A percentile compares a stretch with the other conserved stretches of the same genome.
phyloP scores from a whole-genome alignment of 30 jellyfish, hydroid and myxozoan species.

The Turritopsis dohrnii region DNA sequence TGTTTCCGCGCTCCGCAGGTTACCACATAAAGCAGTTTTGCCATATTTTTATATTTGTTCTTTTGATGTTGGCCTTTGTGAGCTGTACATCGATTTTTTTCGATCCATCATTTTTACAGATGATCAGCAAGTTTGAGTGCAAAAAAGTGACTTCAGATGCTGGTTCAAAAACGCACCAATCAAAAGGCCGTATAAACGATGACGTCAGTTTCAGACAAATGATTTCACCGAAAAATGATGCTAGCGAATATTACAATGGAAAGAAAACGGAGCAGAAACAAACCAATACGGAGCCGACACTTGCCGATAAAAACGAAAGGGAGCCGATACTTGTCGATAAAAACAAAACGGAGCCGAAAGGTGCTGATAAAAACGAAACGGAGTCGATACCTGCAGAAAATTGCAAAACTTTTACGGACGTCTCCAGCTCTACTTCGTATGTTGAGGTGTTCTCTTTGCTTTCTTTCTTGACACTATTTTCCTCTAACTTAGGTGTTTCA shows the following conservation, averaged over 20 bases:
- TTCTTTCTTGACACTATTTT: not conserved
- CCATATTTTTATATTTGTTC: not conserved
- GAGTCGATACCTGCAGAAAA: not conserved
- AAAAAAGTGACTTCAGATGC: not conserved
- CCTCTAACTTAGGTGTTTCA: not conserved
- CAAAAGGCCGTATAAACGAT: not conserved
- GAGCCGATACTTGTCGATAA: not conserved
- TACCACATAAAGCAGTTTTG: not conserved
- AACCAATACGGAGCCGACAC: not conserved
- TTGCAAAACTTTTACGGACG: not conserved
- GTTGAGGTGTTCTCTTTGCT: not conserved
- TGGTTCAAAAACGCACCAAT: not conserved
- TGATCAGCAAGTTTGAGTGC: not conserved
- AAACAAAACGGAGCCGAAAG: not conserved
- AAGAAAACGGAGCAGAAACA: no score
- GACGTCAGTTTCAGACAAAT: not conserved
- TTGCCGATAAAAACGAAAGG: not conserved
- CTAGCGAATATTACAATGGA: not conserved
- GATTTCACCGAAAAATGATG: not conserved
- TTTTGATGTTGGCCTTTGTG: not conserved
- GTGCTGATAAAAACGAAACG: not conserved
- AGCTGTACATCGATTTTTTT: not conserved
- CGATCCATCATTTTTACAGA: not conserved
- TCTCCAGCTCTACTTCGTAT: not conserved
- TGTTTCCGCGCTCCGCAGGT: slow-evolving; percentile 27